A percentile compares a stretch with the other conserved stretches of the same genome.
phyloP scores from a whole-genome alignment of 2,797 vertebrate genomes.

The Lacerta viridis region DNA sequence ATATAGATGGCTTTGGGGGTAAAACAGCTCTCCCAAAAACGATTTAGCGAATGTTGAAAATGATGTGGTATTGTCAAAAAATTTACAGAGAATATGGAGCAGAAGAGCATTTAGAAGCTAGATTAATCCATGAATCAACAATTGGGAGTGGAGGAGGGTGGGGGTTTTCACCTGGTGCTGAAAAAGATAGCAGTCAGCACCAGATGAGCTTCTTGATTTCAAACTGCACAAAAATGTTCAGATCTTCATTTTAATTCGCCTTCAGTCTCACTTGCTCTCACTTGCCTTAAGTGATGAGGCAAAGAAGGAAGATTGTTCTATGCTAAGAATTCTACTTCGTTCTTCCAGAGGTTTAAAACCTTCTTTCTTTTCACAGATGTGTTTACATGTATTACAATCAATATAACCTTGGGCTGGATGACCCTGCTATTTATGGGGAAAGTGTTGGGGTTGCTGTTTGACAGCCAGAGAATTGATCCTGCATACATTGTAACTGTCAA shows the following conservation, averaged over 20 bases:
- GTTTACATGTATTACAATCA: not conserved
- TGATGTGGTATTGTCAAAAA: not conserved
- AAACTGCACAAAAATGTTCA: not conserved
- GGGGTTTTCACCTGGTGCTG: not conserved
- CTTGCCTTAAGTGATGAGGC: not conserved
- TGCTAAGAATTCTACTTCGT: not conserved
- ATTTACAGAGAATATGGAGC: not conserved
- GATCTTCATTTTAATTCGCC: not conserved
- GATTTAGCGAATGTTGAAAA: not conserved
- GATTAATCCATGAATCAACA: not conserved
- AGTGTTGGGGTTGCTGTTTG: constrained; percentile 5
- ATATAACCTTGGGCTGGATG: not conserved
- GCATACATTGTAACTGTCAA: not conserved
- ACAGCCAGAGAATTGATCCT: constrained; percentile 39
- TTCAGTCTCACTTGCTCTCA: not conserved
- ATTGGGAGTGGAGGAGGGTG: not conserved
- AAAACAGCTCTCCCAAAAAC: not conserved
- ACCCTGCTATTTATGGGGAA: not conserved
- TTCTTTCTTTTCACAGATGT: not conserved
- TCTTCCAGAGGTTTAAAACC: constrained; percentile 30
- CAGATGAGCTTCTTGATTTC: not conserved
- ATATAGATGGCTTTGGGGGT: not conserved
- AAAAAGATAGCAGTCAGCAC: not conserved
- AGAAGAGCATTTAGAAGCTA: not conserved
- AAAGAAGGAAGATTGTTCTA: constrained; percentile 13